Conservation (phyloP, 2,113 vertebrate genomes). For the Colossoma macropomum region DNA sequence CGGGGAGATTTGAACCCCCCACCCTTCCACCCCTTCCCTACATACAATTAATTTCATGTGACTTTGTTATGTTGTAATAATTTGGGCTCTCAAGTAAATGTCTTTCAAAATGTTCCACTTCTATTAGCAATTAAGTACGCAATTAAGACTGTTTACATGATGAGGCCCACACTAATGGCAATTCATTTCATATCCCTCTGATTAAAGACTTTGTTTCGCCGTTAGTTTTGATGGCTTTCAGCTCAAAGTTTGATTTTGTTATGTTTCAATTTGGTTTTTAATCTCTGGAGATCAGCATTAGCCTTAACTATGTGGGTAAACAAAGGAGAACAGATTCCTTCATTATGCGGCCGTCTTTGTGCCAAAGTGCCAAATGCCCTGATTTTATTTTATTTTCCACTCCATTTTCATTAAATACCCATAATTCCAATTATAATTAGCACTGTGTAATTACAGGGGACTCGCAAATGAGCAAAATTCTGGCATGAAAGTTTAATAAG, state of each 20-base stretch:
- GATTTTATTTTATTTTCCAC: constrained; percentile 23
- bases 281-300: constrained; percentile 39
- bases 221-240: constrained; percentile 34
- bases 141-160: constrained; percentile 70
- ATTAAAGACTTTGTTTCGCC: constrained; percentile 53
- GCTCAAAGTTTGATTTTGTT: constrained; percentile 42
- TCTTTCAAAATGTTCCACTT: constrained; percentile 64
- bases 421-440: constrained; percentile 44
- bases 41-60: constrained; percentile 68
- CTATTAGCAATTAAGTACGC: constrained; percentile 70
- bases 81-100: constrained; percentile 69
- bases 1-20: background rate
- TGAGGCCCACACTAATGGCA: constrained; percentile 65
- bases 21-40: constrained; percentile 17
- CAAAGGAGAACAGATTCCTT: constrained; percentile 22
- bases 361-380: background rate
- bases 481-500: constrained; percentile 39
- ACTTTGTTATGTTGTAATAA: constrained; percentile 68
- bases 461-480: constrained; percentile 36
- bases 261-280: constrained; percentile 40
- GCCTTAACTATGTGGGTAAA: constrained; percentile 11
- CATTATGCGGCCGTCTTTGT: background rate
- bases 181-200: constrained; percentile 61
- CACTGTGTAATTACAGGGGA: constrained; percentile 41
- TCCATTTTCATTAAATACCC: constrained; percentile 47